These are phyloP conservation scores for Drosophila ambigua DNA, from an alignment of 1,140 invertebrate genomes.

Conservation along the genomic window DNA sequence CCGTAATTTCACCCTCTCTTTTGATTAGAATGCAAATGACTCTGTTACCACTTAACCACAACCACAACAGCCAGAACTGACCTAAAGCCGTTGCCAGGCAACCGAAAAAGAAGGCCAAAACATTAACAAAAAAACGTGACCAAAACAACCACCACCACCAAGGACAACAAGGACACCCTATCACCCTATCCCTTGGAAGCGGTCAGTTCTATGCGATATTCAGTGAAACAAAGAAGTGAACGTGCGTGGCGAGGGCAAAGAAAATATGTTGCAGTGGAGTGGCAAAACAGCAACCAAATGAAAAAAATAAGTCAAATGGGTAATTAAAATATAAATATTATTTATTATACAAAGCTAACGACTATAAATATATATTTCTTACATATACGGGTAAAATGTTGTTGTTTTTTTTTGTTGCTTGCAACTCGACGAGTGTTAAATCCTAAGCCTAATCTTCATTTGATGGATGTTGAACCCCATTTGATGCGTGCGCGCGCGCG, in stretches of 20 bases:
- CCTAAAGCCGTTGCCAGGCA: slow-evolving; percentile 68
- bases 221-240: slow-evolving; percentile 21
- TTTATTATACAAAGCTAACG: slow-evolving; percentile 57
- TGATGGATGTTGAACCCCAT: slow-evolving; percentile 78
- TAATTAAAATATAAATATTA: slow-evolving; percentile 51
- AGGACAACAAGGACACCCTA: slow-evolving; percentile 31
- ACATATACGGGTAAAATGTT: slow-evolving; percentile 33
- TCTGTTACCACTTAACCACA: slow-evolving; percentile 68
- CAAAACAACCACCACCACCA: slow-evolving; percentile 43
- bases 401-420: slow-evolving; percentile 38
- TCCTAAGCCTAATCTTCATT: slow-evolving; percentile 62
- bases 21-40: slow-evolving; percentile 63
- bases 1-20: slow-evolving; percentile 1
- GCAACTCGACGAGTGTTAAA: too few species aligned
- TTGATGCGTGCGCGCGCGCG: slow-evolving; percentile 44
- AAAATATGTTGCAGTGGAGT: not conserved
- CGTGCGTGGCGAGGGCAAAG: slow-evolving; percentile 21
- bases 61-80: slow-evolving; percentile 72
- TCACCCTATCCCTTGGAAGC: not conserved
- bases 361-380: slow-evolving; percentile 20
- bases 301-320: slow-evolving; percentile 56
- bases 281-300: slow-evolving; percentile 7
- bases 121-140: slow-evolving; percentile 50
- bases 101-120: slow-evolving; percentile 32
- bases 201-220: slow-evolving; percentile 46